Evolutionary conservation across 2,113 vertebrate species (phyloP), one percentile per base, ranked within the genome.

Genomic region (Leucoraja erinaceus): DNA sequence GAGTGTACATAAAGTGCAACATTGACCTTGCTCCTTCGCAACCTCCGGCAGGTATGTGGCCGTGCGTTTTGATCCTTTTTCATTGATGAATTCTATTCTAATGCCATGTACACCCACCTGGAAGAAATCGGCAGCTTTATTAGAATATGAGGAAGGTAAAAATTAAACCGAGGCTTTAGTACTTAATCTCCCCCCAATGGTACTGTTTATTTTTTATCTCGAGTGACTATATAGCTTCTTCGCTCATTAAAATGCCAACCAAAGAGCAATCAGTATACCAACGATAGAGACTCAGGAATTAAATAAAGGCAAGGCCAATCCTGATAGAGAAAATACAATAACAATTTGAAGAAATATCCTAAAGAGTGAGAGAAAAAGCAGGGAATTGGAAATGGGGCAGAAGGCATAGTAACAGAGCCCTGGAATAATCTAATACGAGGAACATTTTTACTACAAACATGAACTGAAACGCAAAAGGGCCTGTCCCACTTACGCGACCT

Each of bases 81-180:
- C 99, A 97, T 98, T 99, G 98, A 99, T 99, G 98, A 99, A 99
- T 96, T 99, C 98, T 98, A 99, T 99, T 96, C 99, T 98, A 98
- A 99, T 99, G 96, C 99, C 99, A 94, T 99, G 99, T 95, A 99
- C 98, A 97, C 99, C 98, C 97, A 99, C 99, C 99, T 99, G 96
- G 93, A 97, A 97, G 95, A 97, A 95, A 97, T 78, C 33, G 74
- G 47, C 74, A 93, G 92, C 74, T 93, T 93, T n/a, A 76, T 77
- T 79, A 93, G n/a, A 78, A 93, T 91, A 72, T 33, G 76, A 76
- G 75, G 77, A 59, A 75, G 61, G 76, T 78, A 68, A 59, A 77
- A 78, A 79, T 93, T 78, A 63, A 93, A 78, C 72, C 2, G n/a
- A 76, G 28, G 61, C 18, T 63, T 61, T 56, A 70, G 88, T 47